Percentiles rank a stretch among this genome's conserved stretches.
phyloP scores from a whole-genome alignment of 2,888 invertebrate species.

The Epistrophe eligans region DNA sequence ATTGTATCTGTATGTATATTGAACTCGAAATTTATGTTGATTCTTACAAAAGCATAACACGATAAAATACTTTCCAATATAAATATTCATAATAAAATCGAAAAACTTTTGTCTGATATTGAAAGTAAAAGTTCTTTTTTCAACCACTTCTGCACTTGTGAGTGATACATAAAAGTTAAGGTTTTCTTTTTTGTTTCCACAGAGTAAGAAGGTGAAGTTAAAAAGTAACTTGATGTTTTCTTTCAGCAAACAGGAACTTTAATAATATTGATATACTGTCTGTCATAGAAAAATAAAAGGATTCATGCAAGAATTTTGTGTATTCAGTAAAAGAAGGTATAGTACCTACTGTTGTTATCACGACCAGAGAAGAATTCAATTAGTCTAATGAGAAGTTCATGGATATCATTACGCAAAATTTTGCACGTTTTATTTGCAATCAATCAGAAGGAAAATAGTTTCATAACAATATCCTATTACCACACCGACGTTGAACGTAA shows the following conservation, averaged over 20 bases:
- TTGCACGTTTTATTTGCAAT: slow-evolving; percentile 23
- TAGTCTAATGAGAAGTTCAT: slow-evolving; percentile 35
- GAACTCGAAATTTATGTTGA: neutral
- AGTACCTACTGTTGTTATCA: neutral
- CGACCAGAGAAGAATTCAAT: slow-evolving; percentile 4
- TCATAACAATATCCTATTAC: slow-evolving; percentile 25
- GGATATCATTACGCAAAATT: slow-evolving; percentile 18
- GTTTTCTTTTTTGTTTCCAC: neutral
- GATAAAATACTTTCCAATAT: neutral
- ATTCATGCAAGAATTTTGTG: neutral
- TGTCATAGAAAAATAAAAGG: neutral
- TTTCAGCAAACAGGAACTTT: neutral
- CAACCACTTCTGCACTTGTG: neutral
- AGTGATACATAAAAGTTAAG: neutral
- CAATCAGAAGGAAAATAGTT: slow-evolving; percentile 46
- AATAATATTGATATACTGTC: neutral
- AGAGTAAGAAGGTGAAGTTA: neutral
- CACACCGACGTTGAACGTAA: neutral
- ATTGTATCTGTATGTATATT: neutral
- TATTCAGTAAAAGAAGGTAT: neutral
- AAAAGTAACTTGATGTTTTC: neutral
- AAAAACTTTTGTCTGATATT: slow-evolving; percentile 3
- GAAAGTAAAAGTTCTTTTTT: neutral
- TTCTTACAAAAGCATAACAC: slow-evolving; percentile 5
- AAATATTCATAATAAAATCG: slow-evolving; percentile 12